Evolutionary conservation across 2,888 invertebrate species (phyloP).

Genomic region (Drosophila histrio): DNA sequence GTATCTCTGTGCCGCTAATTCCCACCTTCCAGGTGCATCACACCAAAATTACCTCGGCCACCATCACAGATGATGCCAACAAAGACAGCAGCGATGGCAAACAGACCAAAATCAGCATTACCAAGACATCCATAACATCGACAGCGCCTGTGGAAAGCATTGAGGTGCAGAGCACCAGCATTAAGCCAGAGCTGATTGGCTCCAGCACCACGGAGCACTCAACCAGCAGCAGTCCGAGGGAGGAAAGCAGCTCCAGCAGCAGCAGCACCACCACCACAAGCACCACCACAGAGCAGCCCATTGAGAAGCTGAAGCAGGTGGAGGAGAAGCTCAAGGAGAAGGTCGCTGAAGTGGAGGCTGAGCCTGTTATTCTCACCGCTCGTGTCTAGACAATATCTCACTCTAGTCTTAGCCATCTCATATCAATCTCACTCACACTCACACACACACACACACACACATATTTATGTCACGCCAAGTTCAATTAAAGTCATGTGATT

Average conservation of each 20-base stretch:
- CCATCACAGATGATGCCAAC: slow-evolving; percentile 61
- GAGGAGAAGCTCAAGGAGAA: slow-evolving; percentile 82
- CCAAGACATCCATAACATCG: slow-evolving; percentile 69
- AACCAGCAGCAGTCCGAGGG: slow-evolving; percentile 21
- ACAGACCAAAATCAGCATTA: slow-evolving; percentile 73
- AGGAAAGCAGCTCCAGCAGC: slow-evolving; percentile 29
- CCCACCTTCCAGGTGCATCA: slow-evolving; percentile 78
- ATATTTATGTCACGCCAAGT: slow-evolving; percentile 69
- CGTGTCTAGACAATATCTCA: slow-evolving; percentile 69
- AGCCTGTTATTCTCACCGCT: slow-evolving; percentile 83
- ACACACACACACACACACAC: slow-evolving; percentile 24
- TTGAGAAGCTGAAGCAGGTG: slow-evolving; percentile 72
- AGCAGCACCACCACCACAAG: slow-evolving; percentile 33
- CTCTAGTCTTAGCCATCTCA: slow-evolving; percentile 46
- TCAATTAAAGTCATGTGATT: slow-evolving; percentile 75
- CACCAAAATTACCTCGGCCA: slow-evolving; percentile 67
- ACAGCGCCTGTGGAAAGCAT: slow-evolving; percentile 57
- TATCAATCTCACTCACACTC: slow-evolving; percentile 8
- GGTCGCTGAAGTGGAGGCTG: slow-evolving; percentile 83
- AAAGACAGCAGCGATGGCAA: slow-evolving; percentile 61
- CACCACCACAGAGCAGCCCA: slow-evolving; percentile 64
- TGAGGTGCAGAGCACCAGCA: slow-evolving; percentile 37
- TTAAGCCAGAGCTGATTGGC: slow-evolving; percentile 11
- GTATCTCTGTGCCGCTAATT: slow-evolving; percentile 58
- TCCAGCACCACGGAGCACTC: slow-evolving; percentile 23